Conservation (phyloP, 1,140 invertebrate species). For the Caerostris darwini region DNA sequence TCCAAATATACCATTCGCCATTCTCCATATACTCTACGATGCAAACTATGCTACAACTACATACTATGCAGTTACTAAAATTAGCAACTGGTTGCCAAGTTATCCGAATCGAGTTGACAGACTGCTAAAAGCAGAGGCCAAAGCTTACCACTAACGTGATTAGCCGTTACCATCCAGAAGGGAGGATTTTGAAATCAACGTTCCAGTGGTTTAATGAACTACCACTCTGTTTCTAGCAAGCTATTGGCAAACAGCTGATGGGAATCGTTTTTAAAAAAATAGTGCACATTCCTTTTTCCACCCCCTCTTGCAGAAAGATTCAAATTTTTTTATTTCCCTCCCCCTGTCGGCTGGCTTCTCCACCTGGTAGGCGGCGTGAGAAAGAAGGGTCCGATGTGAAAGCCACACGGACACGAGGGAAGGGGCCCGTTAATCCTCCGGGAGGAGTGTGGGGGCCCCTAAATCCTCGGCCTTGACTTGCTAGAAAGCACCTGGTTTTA, state of each 20-base stretch:
- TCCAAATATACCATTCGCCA: no score
- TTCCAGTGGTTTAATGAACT: slow-evolving; percentile 9
- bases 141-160: neutral
- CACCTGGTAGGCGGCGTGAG: slow-evolving; percentile 73
- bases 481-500: slow-evolving; percentile 57
- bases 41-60: no score
- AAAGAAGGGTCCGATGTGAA: slow-evolving; percentile 63
- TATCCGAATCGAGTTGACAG: neutral
- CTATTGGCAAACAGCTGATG: slow-evolving; percentile 16
- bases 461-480: slow-evolving; percentile 68
- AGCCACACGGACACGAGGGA: neutral
- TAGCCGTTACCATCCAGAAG: neutral
- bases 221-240: neutral
- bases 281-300: slow-evolving; percentile 41
- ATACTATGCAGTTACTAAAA: neutral
- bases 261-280: slow-evolving; percentile 30
- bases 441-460: slow-evolving; percentile 37
- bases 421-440: slow-evolving; percentile 41
- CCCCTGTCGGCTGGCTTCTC: slow-evolving; percentile 25
- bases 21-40: no score
- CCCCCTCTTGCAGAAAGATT: slow-evolving; percentile 17
- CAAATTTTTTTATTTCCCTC: neutral
- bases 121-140: neutral
- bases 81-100: neutral
- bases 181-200: neutral